A percentile compares a stretch with the other conserved stretches of the same genome.
Conservation (phyloP, 2,888 invertebrate species). For the Nemotelus nigrinus region DNA sequence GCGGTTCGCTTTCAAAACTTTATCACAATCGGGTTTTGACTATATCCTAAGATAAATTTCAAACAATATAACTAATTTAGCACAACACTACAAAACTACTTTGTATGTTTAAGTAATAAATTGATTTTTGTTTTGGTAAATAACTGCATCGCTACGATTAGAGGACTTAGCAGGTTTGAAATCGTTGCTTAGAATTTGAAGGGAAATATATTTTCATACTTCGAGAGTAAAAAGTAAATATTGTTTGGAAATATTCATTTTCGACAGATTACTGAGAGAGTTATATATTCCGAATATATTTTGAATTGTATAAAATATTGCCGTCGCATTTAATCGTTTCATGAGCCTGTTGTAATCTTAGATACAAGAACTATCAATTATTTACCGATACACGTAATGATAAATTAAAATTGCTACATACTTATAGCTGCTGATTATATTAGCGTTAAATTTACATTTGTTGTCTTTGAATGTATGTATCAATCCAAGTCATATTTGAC, state of each 20-base stretch:
- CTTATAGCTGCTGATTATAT: too few relatives aligned
- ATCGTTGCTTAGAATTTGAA: too few relatives aligned
- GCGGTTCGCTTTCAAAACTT: constrained; percentile 37
- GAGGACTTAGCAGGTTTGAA: background rate
- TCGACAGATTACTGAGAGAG: background rate
- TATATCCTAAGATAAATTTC: constrained; percentile 25
- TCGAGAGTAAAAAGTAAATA: too few relatives aligned
- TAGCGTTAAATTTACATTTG: too few relatives aligned
- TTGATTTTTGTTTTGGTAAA: background rate
- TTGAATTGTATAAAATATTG: too few relatives aligned
- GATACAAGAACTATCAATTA: too few relatives aligned
- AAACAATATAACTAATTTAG: constrained; percentile 19
- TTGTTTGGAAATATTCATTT: background rate
- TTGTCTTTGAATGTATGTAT: background rate
- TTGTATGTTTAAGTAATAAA: background rate
- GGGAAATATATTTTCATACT: too few relatives aligned
- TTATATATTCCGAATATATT: too few relatives aligned
- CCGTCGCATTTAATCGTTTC: too few relatives aligned
- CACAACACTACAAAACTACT: background rate
- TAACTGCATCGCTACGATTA: background rate
- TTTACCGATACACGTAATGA: too few relatives aligned
- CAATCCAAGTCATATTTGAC: background rate
- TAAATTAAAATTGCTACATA: too few relatives aligned
- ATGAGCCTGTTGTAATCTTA: too few relatives aligned
- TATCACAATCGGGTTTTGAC: constrained; percentile 34